Percentiles rank a stretch among this genome's conserved stretches.
Conservation (phyloP, 2,113 vertebrate genomes). For the Varanus salvator region DNA sequence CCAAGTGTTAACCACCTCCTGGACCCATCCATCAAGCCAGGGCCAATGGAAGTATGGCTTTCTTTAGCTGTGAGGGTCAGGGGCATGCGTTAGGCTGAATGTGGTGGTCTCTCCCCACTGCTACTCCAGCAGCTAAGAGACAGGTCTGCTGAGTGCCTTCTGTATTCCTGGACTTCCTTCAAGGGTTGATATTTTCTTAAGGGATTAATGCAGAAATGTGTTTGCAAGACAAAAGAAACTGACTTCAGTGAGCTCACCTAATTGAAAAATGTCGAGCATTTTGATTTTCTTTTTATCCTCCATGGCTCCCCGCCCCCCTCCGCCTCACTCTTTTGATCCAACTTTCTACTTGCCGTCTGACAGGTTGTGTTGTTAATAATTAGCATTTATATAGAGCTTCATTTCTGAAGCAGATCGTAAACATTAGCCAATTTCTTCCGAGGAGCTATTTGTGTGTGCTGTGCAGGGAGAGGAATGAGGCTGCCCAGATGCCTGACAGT, state of each 20-base stretch:
- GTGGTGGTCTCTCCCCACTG: too few species aligned
- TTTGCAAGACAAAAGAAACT: slow-evolving; percentile 5
- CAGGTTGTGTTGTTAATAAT: slow-evolving; percentile 30
- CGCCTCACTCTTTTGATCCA: background rate
- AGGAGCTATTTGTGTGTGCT: slow-evolving; percentile 47
- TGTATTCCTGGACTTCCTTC: background rate
- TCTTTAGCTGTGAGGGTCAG: too few species aligned
- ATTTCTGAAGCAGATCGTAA: slow-evolving; percentile 31
- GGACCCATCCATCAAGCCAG: too few species aligned
- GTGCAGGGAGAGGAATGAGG: slow-evolving; percentile 14
- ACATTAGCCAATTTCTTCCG: slow-evolving; percentile 23
- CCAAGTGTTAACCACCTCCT: too few species aligned
- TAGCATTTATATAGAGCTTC: slow-evolving; percentile 42
- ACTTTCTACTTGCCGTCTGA: slow-evolving; percentile 4
- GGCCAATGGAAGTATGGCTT: too few species aligned
- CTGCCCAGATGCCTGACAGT: slow-evolving; percentile 4
- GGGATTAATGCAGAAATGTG: background rate
- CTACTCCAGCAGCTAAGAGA: background rate
- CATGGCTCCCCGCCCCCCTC: background rate
- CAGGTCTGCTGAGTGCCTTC: background rate
- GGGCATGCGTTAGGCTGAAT: background rate
- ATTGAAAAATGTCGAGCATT: slow-evolving; percentile 11
- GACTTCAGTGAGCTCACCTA: background rate
- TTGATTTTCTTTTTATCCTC: background rate
- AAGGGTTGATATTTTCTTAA: background rate